Conservation (phyloP, 2,113 vertebrate genomes). For the Bubo blakistoni region DNA sequence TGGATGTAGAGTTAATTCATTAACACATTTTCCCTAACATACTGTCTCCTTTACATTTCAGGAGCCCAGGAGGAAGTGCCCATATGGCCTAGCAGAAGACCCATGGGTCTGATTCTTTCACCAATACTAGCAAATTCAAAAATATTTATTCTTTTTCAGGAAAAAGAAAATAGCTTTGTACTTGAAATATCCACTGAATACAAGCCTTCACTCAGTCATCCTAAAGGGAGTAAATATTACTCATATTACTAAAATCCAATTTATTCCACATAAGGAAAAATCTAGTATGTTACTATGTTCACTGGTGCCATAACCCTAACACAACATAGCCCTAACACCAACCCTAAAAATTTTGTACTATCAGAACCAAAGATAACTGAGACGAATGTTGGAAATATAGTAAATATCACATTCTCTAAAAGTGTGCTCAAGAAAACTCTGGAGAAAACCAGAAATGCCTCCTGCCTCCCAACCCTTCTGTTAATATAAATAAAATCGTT, state of each 20-base stretch:
- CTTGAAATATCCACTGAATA: not conserved
- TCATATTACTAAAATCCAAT: not conserved
- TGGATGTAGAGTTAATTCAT: not conserved
- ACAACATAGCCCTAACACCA: not conserved
- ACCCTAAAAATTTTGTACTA: not conserved
- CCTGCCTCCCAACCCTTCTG: not conserved
- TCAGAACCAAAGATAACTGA: not conserved
- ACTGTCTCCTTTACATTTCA: not conserved
- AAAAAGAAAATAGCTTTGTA: not conserved
- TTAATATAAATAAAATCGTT: not conserved
- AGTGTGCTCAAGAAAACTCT: not conserved
- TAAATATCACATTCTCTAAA: not conserved
- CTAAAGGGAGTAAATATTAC: not conserved
- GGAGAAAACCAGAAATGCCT: not conserved
- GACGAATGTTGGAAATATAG: not conserved
- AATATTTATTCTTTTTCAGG: not conserved
- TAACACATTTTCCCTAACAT: not conserved
- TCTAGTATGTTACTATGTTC: not conserved
- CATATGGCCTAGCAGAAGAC: not conserved
- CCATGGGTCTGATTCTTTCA: not conserved
- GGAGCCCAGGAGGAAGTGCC: not conserved
- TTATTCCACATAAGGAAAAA: not conserved
- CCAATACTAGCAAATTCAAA: not conserved
- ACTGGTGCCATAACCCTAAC: not conserved
- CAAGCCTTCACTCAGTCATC: not conserved